Base-by-base conservation (phyloP, 2,797 vertebrate genomes). In the Aldrovandia affinis region DNA sequence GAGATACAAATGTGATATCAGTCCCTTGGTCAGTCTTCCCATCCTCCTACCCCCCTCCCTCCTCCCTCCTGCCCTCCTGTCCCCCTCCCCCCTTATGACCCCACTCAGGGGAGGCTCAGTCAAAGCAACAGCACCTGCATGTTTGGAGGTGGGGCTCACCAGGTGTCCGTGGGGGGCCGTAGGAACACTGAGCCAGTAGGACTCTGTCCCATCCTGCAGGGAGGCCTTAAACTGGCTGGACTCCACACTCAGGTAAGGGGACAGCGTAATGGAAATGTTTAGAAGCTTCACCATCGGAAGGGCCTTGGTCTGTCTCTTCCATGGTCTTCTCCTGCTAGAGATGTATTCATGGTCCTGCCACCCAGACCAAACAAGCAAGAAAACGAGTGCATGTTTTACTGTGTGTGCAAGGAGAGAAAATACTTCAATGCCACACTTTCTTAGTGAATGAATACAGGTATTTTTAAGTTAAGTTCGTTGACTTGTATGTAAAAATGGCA, bases 231-330 rank as follows among this genome's bases (percentile, higher is more conserved):
- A 97, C 91, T 94, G 95, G 0, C 87, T 89, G 47, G 95, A 96
- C 89, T 95, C 91, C 90, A 98, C 92, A 25, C 93, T 93, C 87
- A 94, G 86, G 85, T 97, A 97, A 0, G 96, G 96, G 84, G 97
- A 97, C 88, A 97, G 88, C 0, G 97, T 96, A 92, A 98, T 92
- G 94, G 96, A 96, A 93, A 97, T 95, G 93, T 94, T 96, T 90
- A 97, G 93, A 83, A 97, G 95, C 85, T 93, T 94, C 85, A 96
- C 88, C 88, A 92, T 88, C 5, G 93, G 89, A 44, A 95, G 93
- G 91, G 96, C 95, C 93, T 94, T 94, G 92, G 88, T 91, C 50
- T 87, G 92, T 91, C 93, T 89, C 52, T 82, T 89, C 82, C 89
- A 92, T 75, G 87, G 92, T 90, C 92, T 91, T 90, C 85, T 96